Percentiles rank a stretch among this genome's conserved stretches.
These are phyloP conservation scores for Fulica atra DNA, from an alignment of 2,113 vertebrate genomes.

Conservation along the genomic window DNA sequence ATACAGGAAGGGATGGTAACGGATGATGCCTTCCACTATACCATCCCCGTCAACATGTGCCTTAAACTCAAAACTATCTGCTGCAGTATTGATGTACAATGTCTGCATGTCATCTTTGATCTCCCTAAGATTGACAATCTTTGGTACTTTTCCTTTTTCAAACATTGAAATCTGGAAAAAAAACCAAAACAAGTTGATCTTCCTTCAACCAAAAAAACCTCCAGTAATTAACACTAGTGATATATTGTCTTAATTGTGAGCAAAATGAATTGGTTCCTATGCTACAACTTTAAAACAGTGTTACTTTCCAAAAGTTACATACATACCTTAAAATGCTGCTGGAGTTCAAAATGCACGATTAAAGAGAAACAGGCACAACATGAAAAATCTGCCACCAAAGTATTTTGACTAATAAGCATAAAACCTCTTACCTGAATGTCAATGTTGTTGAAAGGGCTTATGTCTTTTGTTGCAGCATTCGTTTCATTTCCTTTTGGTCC, in stretches of 20 bases:
- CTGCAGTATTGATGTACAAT: slow-evolving; percentile 86
- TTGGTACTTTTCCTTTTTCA: slow-evolving; percentile 81
- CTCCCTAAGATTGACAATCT: slow-evolving; percentile 83
- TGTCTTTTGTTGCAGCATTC: background rate
- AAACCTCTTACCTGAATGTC: slow-evolving; percentile 84
- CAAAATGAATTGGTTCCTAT: background rate
- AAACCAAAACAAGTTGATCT: slow-evolving; percentile 35
- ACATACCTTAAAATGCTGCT: background rate
- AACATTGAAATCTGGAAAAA: slow-evolving; percentile 84
- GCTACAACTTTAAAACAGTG: background rate
- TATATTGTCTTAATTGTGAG: background rate
- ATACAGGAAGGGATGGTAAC: slow-evolving; percentile 95
- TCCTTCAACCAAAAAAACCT: background rate
- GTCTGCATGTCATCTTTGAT: slow-evolving; percentile 91
- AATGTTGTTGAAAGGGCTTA: slow-evolving; percentile 73
- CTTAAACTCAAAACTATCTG: slow-evolving; percentile 91
- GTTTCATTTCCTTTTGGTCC: slow-evolving; percentile 85
- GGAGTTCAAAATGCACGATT: background rate
- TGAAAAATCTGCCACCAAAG: background rate
- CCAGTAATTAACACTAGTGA: background rate
- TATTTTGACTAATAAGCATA: background rate
- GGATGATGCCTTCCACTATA: slow-evolving; percentile 88
- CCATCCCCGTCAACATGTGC: slow-evolving; percentile 79
- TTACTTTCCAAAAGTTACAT: background rate
- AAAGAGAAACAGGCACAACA: background rate